phyloP scores from a whole-genome alignment of 2,113 vertebrate species.

The Himantopus leucocephalus region DNA sequence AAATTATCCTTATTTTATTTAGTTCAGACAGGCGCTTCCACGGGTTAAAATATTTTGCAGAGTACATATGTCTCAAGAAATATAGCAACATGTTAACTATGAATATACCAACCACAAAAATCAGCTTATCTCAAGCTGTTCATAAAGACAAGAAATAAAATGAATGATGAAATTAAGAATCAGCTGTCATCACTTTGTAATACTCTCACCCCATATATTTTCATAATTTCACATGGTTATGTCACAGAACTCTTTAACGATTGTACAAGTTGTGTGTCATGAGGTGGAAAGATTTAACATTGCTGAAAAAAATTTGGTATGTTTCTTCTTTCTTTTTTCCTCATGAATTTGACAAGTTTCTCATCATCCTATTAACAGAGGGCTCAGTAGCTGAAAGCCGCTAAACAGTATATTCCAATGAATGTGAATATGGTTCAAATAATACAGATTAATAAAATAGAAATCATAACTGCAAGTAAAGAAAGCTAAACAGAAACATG shows the following conservation, averaged over 20 bases:
- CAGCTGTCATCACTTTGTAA: slow-evolving; percentile 8
- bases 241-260: slow-evolving; percentile 6
- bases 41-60: background rate
- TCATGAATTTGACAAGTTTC: background rate
- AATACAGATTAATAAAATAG: background rate
- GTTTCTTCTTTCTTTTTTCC: background rate
- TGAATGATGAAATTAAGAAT: background rate
- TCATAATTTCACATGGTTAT: background rate
- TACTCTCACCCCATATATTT: slow-evolving; percentile 7
- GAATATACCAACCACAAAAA: slow-evolving; percentile 21
- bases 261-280: background rate
- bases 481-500: background rate
- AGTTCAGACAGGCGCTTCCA: background rate
- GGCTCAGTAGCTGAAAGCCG: background rate
- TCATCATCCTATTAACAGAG: background rate
- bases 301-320: background rate
- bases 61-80: slow-evolving; percentile 2
- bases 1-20: slow-evolving; percentile 27
- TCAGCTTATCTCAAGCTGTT: slow-evolving; percentile 44
- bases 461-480: background rate
- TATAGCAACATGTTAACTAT: background rate
- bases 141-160: slow-evolving; percentile 6
- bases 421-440: background rate
- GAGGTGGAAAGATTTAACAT: background rate
- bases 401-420: background rate